phyloP scores from a whole-genome alignment of 2,113 vertebrate genomes.

The Crotophaga sulcirostris region DNA sequence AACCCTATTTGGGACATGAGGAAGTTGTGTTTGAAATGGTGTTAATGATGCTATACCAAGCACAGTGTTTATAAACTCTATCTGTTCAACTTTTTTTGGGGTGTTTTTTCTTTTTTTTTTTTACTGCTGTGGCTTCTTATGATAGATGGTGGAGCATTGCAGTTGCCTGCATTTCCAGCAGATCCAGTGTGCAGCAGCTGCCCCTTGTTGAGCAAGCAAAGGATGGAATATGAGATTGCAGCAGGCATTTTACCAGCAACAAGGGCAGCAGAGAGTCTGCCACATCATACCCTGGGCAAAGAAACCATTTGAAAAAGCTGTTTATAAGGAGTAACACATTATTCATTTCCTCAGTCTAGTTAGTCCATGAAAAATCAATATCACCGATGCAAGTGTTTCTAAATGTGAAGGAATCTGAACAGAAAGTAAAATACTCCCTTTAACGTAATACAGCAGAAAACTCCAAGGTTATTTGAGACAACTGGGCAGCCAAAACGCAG shows the following conservation, averaged over 20 bases:
- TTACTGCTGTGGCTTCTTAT: neutral
- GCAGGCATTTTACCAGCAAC: neutral
- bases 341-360: neutral
- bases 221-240: neutral
- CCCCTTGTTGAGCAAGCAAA: neutral
- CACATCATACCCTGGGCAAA: neutral
- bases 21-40: neutral
- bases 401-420: neutral
- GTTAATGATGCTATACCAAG: neutral
- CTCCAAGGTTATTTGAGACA: neutral
- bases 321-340: neutral
- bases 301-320: neutral
- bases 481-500: neutral
- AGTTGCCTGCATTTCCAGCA: neutral
- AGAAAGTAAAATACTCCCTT: neutral
- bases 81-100: too few species aligned
- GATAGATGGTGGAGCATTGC: neutral
- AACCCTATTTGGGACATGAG: rapidly evolving
- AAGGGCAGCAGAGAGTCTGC: neutral
- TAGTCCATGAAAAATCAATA: neutral
- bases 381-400: neutral
- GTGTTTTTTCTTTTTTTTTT: neutral
- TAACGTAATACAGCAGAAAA: neutral
- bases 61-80: rapidly evolving
- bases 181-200: neutral